phyloP scores from a whole-genome alignment of 2,113 vertebrate species.

The Eretmochelys imbricata region DNA sequence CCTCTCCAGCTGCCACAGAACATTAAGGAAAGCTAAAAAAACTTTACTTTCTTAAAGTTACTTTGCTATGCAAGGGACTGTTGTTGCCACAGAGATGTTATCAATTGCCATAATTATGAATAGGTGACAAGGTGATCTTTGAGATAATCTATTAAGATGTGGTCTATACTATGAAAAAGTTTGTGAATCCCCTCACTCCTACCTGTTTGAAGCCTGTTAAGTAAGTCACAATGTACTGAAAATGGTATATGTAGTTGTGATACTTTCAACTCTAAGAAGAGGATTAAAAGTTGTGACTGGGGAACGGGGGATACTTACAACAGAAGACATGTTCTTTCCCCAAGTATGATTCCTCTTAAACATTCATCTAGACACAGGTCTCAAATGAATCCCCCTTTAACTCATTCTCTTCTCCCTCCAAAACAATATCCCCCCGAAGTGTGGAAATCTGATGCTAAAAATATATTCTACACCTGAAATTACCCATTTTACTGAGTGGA shows the following conservation, averaged over 20 bases:
- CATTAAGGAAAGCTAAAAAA: slow-evolving; percentile 21
- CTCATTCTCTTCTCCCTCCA: too few species aligned
- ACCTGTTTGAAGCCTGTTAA: too few species aligned
- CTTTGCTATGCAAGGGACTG: background rate
- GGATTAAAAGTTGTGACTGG: fast-evolving
- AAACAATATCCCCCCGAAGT: background rate
- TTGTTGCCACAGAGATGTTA: background rate
- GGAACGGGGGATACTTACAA: background rate
- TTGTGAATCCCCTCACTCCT: too few species aligned
- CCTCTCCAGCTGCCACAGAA: slow-evolving; percentile 1
- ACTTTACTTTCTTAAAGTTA: slow-evolving; percentile 4
- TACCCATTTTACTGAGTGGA: background rate
- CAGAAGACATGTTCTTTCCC: too few species aligned
- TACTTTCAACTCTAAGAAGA: background rate
- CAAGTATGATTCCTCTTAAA: background rate
- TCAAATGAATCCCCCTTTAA: background rate
- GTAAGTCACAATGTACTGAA: fast-evolving
- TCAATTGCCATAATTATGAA: fast-evolving
- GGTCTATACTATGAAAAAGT: background rate
- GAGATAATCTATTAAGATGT: fast-evolving
- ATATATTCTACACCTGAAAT: background rate
- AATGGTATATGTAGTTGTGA: fast-evolving
- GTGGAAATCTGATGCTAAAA: background rate
- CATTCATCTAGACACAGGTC: background rate
- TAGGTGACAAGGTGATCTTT: fast-evolving